phyloP scores from a whole-genome alignment of 1,140 invertebrate genomes.

The Sycophaga agraensis region DNA sequence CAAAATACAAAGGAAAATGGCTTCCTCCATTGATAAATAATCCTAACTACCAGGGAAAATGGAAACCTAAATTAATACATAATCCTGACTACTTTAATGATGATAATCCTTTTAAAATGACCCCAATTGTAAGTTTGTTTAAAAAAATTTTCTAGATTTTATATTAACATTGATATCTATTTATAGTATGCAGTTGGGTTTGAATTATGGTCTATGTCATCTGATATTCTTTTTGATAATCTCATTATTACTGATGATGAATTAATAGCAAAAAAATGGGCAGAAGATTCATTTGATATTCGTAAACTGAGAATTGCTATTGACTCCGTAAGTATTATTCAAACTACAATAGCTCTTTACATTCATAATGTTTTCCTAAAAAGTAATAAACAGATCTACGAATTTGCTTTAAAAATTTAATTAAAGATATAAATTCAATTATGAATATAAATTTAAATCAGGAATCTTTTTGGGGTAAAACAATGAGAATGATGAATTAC shows the following conservation, averaged over 20 bases:
- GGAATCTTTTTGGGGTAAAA: slow-evolving; percentile 71
- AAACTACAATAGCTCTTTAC: no score
- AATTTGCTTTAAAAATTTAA: no score
- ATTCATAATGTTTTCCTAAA: no score
- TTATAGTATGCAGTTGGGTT: slow-evolving; percentile 87
- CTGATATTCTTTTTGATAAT: slow-evolving; percentile 93
- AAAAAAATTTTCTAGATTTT: slow-evolving; percentile 11
- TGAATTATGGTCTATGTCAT: slow-evolving; percentile 98
- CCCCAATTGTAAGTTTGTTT: slow-evolving; percentile 79
- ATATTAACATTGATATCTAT: slow-evolving; percentile 38
- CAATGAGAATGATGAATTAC: slow-evolving; percentile 73
- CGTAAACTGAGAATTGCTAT: slow-evolving; percentile 79
- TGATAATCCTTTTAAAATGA: slow-evolving; percentile 87
- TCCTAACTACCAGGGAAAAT: slow-evolving; percentile 93
- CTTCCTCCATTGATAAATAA: slow-evolving; percentile 86
- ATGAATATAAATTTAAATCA: slow-evolving; percentile 39
- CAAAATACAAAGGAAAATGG: slow-evolving; percentile 92
- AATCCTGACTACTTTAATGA: slow-evolving; percentile 96
- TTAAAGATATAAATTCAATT: no score
- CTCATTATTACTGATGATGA: slow-evolving; percentile 87
- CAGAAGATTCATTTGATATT: slow-evolving; percentile 80
- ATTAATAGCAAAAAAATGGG: slow-evolving; percentile 77
- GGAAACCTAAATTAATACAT: slow-evolving; percentile 81
- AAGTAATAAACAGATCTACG: no score
- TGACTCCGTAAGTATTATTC: slow-evolving; percentile 69